Evolutionary conservation across 2,888 invertebrate genomes (phyloP), one percentile per base, ranked within the genome.

Genomic region (Augiades crinisus): DNA sequence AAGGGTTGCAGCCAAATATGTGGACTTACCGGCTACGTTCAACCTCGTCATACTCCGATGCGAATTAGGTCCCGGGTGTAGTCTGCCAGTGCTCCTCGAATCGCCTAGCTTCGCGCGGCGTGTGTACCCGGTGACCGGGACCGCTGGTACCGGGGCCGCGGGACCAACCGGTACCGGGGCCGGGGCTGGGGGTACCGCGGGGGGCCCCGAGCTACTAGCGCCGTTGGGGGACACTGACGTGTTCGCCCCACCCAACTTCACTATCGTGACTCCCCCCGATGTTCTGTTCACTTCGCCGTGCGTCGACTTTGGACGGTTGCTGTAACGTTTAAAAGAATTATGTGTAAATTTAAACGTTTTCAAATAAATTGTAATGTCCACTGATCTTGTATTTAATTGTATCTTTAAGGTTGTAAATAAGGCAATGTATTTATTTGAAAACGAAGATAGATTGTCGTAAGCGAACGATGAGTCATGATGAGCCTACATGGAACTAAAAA

Each of bases 21-120:
- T 24, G 1, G 3, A 16, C 47, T 24, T 10, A 49, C 34, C 17
- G 21, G 93, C 93, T 51, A 94, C 92, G 75, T 95, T 95, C 12
- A 96, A 90, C 34, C 95, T 83, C 0, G 95, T 95, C 93, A 95
- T 95, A 74, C 95, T 95, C 53, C 95, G 85, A 68, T 94, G 94
- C 3, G 94, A 93, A 66, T 93, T 93, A 6, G 93, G 92, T 10
- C 93, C 92, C 4, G 94, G 92, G 65, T 94, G 94, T 52, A 95
- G 78, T 8, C 95, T 83, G 2, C 95, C 94, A 0, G 95, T 95
- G 69, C 95, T 95, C 47, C 95, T 84, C 7, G 94, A 94, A 76
- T 95, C 95, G 0, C 94, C 94, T 22, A 94, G 77, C 81, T 94
- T 94, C 1, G 93, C 92, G 10, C 92, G 68, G 64, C 93, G 64